Conservation (phyloP, 2,797 vertebrate genomes). For the Poecile montanus region DNA sequence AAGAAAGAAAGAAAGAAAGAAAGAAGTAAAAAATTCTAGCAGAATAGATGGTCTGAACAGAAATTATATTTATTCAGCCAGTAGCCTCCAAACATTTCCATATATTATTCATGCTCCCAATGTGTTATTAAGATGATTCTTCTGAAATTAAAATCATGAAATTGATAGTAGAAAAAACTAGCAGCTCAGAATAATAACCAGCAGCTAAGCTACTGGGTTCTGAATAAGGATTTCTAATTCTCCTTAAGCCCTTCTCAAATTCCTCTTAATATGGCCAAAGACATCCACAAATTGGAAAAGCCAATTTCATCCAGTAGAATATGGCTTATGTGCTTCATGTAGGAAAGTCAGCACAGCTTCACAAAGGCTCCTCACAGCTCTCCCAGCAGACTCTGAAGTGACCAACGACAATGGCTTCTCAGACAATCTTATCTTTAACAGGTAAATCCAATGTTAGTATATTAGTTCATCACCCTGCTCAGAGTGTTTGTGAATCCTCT, state of each 20-base stretch:
- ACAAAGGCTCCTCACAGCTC: background rate
- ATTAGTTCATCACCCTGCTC: background rate
- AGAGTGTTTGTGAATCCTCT: background rate
- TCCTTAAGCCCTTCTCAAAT: constrained; percentile 31
- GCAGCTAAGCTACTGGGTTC: background rate
- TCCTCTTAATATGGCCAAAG: constrained; percentile 22
- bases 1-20: too few species aligned
- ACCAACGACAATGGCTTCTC: background rate
- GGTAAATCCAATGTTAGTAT: background rate
- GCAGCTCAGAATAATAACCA: constrained; percentile 15
- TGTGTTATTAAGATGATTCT: constrained; percentile 5
- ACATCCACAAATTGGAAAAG: constrained; percentile 18
- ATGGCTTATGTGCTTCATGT: background rate
- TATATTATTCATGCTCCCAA: background rate
- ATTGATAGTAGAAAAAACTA: background rate
- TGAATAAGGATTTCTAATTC: constrained; percentile 32
- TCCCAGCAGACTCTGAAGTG: background rate
- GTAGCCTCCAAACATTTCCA: background rate
- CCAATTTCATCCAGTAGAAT: background rate
- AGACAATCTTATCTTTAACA: background rate
- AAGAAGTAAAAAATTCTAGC: background rate
- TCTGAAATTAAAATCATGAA: constrained; percentile 38
- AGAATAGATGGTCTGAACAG: background rate
- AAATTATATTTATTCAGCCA: background rate
- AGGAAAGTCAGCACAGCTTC: background rate